Base-by-base conservation (phyloP, 2,888 invertebrate species). In the Antheraea yamamai region DNA sequence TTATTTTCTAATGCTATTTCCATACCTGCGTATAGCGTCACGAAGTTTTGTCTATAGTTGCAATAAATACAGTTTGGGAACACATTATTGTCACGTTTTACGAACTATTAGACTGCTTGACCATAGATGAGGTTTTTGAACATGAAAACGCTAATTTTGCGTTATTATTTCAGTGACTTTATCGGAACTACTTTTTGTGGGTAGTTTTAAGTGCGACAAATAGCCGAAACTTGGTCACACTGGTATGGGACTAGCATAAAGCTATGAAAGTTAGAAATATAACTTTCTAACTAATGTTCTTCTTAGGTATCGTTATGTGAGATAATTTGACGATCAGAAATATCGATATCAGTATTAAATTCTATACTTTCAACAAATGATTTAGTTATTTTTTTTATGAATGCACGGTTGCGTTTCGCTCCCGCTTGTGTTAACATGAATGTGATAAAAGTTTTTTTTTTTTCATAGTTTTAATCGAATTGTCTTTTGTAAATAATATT, bases 391-490 rank as follows among this genome's bases (percentile, higher is more conserved):
- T 39, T 30, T 83, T 84, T 84, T 84, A 85, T 87, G 88, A 86
- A 30, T 66, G 64, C 76, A 83, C 82, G 78, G 77, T 83, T 72
- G 74, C 74, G 83, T 86, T 85, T 83, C 84, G 87, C 83, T 83
- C 82, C 81, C 84, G 84, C 64, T 12, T 87, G 84, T 84, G 86
- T 88, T 89, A 89, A 89, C 88, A 88, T 90, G 87, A 91, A 91
- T 92, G 92, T 92, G 92, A 93, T 92, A 92, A 90, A 89, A 83
- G 83, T 92, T 89, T 80, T 91, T 88, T 90, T 89, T 91, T 91
- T 87, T 66, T 66, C 85, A 82, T 92, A 91, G 89, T 87, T 90
- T 86, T 83, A 81, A 87, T 86, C 87, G 26, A 30, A 83, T 68
- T 74, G 61, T 90, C 88, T 88, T 87, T 87, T 92, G 92, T 92